phyloP scores from a whole-genome alignment of 2,888 invertebrate genomes.

The Limnephilus auricula region DNA sequence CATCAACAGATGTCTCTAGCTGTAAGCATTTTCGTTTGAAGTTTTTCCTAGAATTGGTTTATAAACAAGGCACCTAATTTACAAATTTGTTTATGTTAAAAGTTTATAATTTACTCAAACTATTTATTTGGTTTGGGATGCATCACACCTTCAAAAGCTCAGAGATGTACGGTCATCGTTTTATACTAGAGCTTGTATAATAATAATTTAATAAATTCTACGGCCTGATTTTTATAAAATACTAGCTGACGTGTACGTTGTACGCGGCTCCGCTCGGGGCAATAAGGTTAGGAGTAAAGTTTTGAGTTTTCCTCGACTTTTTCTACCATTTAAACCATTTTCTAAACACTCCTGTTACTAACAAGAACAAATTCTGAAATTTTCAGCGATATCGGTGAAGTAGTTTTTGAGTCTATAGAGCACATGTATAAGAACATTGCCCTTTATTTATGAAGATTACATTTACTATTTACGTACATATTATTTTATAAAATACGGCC shows the following conservation, averaged over 20 bases:
- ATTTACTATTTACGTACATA: no score
- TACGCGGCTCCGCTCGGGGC: no score
- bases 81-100: not conserved
- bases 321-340: no score
- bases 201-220: not conserved
- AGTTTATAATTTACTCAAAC: not conserved
- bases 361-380: no score
- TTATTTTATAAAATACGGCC: not conserved
- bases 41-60: not conserved
- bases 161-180: not conserved
- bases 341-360: no score
- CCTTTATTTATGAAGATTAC: no score
- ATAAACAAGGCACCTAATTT: not conserved
- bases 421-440: no score
- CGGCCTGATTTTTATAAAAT: not conserved
- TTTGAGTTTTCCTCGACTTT: no score
- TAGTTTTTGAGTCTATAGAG: no score
- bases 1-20: not conserved
- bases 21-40: not conserved
- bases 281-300: no score
- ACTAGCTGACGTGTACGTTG: not conserved
- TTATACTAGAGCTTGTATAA: not conserved
- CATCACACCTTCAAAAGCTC: not conserved
- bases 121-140: not conserved
- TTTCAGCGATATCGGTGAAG: no score